A percentile compares a stretch with the other conserved stretches of the same genome.
Evolutionary conservation across 37 sponge, comb jelly and placozoan genomes (phyloP).

Genomic region (Corticium candelabrum): DNA sequence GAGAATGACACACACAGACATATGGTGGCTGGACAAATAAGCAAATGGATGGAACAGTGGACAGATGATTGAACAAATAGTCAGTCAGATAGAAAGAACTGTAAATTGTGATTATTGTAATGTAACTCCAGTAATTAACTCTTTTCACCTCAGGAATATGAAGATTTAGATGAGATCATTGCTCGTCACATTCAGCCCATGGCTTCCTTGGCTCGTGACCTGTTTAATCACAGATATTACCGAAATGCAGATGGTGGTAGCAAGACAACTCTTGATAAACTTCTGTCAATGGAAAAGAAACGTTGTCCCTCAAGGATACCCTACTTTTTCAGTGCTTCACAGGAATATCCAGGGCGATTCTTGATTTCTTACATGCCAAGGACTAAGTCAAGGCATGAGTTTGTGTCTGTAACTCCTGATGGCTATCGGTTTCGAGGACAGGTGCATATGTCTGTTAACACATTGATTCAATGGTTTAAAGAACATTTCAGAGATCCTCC

Average conservation of each 20-base stretch:
- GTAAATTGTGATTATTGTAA: background rate
- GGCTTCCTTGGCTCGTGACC: slow-evolving; percentile 63
- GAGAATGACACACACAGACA: background rate
- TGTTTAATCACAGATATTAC: slow-evolving; percentile 67
- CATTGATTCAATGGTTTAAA: slow-evolving; percentile 84
- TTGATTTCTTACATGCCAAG: slow-evolving; percentile 81
- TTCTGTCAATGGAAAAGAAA: slow-evolving; percentile 64
- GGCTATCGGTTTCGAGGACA: slow-evolving; percentile 69
- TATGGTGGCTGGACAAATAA: slow-evolving; percentile 15
- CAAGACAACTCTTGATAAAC: slow-evolving; percentile 32
- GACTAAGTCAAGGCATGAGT: slow-evolving; percentile 52
- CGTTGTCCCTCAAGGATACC: slow-evolving; percentile 77
- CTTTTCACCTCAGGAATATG: slow-evolving; percentile 75
- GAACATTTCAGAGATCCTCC: slow-evolving; percentile 59
- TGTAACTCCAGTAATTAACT: background rate
- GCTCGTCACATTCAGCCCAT: slow-evolving; percentile 87
- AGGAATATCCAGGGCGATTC: slow-evolving; percentile 72
- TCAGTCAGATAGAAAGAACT: slow-evolving; percentile 12
- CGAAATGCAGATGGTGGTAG: slow-evolving; percentile 41
- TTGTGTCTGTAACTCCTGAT: slow-evolving; percentile 61
- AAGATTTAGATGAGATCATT: slow-evolving; percentile 97
- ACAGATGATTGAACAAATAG: background rate
- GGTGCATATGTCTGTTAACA: slow-evolving; percentile 32
- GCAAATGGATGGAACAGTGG: slow-evolving; percentile 5
- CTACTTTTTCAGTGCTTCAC: slow-evolving; percentile 85